A percentile compares a stretch with the other conserved stretches of the same genome.
phyloP scores from a whole-genome alignment of 2,888 invertebrate species.

The Mesorhabditis belari region DNA sequence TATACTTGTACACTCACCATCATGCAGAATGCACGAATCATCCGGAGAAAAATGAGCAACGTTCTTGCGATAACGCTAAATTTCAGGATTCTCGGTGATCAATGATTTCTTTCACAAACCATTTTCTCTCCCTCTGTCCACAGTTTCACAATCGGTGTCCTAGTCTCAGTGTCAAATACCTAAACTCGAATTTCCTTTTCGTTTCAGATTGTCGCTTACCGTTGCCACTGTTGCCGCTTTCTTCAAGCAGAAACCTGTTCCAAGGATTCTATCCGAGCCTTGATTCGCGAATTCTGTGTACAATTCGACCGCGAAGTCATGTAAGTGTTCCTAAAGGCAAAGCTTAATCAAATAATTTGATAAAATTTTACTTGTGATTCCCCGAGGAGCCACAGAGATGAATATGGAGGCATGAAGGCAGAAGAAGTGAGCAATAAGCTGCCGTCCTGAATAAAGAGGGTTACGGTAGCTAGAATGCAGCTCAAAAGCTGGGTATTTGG shows the following conservation, averaged over 20 bases:
- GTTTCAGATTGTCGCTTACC: conserved; percentile 54
- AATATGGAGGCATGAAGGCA: conserved; percentile 75
- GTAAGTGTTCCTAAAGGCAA: conserved; percentile 63
- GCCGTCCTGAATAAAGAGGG: conserved; percentile 64
- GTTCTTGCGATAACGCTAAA: conserved; percentile 11
- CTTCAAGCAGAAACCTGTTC: conserved; percentile 53
- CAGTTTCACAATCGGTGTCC: conserved; percentile 59
- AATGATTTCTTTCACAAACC: neutral
- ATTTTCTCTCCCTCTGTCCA: conserved; percentile 65
- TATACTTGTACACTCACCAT: conserved; percentile 9
- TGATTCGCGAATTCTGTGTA: conserved; percentile 71
- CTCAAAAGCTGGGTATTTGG: too few species aligned
- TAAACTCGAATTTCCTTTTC: conserved; percentile 7
- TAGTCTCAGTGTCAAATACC: conserved; percentile 80
- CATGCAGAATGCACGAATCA: conserved; percentile 19
- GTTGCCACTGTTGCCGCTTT: conserved; percentile 76
- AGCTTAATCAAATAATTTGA: conserved; percentile 49
- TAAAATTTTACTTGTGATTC: conserved; percentile 6
- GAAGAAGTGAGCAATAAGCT: conserved; percentile 76
- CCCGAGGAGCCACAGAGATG: conserved; percentile 66
- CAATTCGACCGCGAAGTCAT: conserved; percentile 56
- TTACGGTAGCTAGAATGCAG: too few species aligned
- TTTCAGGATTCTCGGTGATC: neutral
- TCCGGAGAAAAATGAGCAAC: conserved; percentile 22
- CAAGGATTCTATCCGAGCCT: conserved; percentile 76